Evolutionary conservation across 2,888 invertebrate species (phyloP).

Genomic region (Ophion obscuratus): DNA sequence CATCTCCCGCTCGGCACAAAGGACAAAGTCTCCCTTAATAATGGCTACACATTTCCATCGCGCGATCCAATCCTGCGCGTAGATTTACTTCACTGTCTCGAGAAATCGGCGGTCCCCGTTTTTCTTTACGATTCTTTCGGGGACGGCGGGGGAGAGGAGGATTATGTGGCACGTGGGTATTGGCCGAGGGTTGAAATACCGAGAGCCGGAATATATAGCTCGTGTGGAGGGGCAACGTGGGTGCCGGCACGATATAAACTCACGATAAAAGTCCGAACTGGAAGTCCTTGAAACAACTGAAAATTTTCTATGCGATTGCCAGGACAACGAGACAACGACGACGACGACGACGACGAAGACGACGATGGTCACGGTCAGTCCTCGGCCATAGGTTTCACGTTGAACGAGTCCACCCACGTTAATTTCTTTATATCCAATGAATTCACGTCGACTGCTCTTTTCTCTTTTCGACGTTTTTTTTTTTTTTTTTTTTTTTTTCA

Average conservation of each 20-base stretch:
- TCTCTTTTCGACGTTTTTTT: slow-evolving; percentile 6
- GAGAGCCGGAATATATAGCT: slow-evolving; percentile 20
- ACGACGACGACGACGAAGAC: slow-evolving; percentile 37
- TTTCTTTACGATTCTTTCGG: neutral
- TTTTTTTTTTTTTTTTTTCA: slow-evolving; percentile 3
- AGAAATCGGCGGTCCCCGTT: neutral
- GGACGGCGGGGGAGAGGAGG: neutral
- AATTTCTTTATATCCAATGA: slow-evolving; percentile 62
- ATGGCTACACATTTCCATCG: too few relatives aligned
- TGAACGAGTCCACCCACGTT: slow-evolving; percentile 66
- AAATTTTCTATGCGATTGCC: slow-evolving; percentile 57
- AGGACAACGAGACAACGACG: slow-evolving; percentile 15
- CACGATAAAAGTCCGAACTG: slow-evolving; percentile 55
- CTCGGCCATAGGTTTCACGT: slow-evolving; percentile 53
- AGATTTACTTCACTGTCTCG: neutral
- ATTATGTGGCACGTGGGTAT: slow-evolving; percentile 29
- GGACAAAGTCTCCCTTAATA: too few relatives aligned
- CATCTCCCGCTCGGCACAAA: too few relatives aligned
- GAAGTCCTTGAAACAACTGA: slow-evolving; percentile 64
- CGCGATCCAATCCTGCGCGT: neutral
- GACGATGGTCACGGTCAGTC: slow-evolving; percentile 65
- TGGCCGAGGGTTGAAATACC: slow-evolving; percentile 25
- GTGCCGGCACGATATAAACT: slow-evolving; percentile 54
- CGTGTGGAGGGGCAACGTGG: slow-evolving; percentile 46
- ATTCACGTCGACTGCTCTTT: slow-evolving; percentile 50